Conservation (phyloP, 2,113 vertebrate genomes). For the Chionis minor region DNA sequence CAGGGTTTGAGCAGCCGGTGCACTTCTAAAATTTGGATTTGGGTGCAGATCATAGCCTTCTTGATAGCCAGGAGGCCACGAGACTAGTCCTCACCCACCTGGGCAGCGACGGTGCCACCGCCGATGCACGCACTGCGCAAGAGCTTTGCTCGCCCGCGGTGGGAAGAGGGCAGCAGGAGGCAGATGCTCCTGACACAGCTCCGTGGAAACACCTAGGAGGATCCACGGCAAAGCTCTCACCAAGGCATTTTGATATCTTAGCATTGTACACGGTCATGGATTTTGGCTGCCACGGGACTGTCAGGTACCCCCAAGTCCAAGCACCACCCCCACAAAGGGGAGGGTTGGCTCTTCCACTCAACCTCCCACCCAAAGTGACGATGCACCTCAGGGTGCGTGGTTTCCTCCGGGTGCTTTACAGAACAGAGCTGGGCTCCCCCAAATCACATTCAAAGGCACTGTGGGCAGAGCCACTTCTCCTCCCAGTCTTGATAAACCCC, state of each 20-base stretch:
- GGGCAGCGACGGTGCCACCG: accelerated
- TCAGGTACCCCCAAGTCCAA: not conserved
- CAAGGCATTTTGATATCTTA: not conserved
- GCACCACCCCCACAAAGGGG: not conserved
- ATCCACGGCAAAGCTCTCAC: not conserved
- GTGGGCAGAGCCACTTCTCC: not conserved
- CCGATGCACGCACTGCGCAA: accelerated
- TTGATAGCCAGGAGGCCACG: accelerated
- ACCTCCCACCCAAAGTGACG: not conserved
- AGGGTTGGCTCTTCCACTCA: no score
- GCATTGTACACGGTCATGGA: accelerated
- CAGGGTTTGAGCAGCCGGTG: not conserved
- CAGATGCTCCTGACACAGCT: not conserved
- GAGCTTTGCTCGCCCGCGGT: not conserved
- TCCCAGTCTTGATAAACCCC: not conserved
- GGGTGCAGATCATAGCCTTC: not conserved
- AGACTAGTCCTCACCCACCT: not conserved
- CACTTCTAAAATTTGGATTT: not conserved
- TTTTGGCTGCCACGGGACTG: not conserved
- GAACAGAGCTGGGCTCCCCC: not conserved
- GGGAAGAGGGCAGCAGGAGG: not conserved
- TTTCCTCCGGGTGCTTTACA: not conserved
- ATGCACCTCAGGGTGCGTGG: not conserved
- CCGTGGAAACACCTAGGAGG: not conserved
- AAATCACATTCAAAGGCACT: not conserved